Percentiles rank a stretch among this genome's conserved stretches.
These are phyloP conservation scores for Naja naja DNA, from an alignment of 2,113 vertebrate genomes.

Conservation along the genomic window DNA sequence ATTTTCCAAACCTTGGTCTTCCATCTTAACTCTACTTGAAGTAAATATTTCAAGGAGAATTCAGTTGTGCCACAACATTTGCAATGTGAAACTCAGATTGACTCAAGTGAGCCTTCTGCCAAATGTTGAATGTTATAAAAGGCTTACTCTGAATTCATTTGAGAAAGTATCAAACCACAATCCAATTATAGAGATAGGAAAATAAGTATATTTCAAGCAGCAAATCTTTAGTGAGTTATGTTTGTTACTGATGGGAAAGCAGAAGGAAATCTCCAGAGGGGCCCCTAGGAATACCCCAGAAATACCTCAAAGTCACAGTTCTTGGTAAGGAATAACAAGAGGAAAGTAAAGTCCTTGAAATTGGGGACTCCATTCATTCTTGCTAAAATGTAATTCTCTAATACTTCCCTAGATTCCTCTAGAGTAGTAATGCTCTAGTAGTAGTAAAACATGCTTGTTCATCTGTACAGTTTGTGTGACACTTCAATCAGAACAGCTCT, in stretches of 20 bases:
- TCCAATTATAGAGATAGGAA: not conserved
- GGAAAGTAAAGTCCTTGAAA: not conserved
- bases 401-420: not conserved
- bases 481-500: not conserved
- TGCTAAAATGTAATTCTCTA: not conserved
- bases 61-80: not conserved
- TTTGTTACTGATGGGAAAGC: not conserved
- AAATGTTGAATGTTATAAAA: not conserved
- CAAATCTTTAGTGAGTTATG: not conserved
- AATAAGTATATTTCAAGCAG: not conserved
- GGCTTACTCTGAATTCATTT: not conserved
- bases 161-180: not conserved
- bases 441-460: not conserved
- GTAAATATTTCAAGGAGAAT: not conserved
- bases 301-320: not conserved
- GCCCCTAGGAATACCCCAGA: not conserved
- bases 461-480: not conserved
- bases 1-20: not conserved
- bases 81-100: not conserved
- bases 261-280: not conserved
- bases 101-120: not conserved
- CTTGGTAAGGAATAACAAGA: not conserved
- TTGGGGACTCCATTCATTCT: not conserved
- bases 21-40: not conserved
- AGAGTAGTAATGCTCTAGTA: not conserved